Conservation (phyloP, 2,888 invertebrate species). For the Ligdia adustata region DNA sequence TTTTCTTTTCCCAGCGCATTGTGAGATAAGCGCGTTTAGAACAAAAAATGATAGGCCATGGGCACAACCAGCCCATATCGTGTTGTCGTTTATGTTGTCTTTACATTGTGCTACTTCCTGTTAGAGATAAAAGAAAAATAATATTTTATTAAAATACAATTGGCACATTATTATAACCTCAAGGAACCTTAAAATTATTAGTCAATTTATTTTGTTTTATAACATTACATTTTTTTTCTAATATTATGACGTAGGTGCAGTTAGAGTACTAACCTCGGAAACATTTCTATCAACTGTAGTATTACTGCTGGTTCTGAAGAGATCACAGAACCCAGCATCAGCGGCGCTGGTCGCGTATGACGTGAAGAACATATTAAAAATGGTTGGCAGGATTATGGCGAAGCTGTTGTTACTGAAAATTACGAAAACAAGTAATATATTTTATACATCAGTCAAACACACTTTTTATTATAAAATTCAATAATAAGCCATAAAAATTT, state of each 20-base stretch:
- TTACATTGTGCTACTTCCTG: slow-evolving; percentile 51
- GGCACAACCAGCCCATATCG: slow-evolving; percentile 70
- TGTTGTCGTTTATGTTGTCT: slow-evolving; percentile 62
- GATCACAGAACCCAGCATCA: slow-evolving; percentile 62
- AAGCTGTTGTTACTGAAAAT: slow-evolving; percentile 78
- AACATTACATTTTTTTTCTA: too few species aligned
- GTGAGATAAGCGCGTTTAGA: slow-evolving; percentile 67
- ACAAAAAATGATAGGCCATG: slow-evolving; percentile 72
- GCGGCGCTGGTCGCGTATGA: slow-evolving; percentile 58
- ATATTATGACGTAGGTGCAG: too few species aligned
- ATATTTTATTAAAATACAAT: too few species aligned
- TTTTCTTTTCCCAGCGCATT: slow-evolving; percentile 65
- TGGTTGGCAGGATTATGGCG: slow-evolving; percentile 83
- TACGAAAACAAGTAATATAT: too few species aligned
- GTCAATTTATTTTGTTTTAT: too few species aligned
- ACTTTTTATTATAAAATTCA: too few species aligned
- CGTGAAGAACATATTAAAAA: slow-evolving; percentile 80
- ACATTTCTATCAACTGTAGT: slow-evolving; percentile 22
- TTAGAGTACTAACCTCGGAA: slow-evolving; percentile 32
- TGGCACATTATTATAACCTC: too few species aligned
- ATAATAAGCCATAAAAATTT: too few species aligned
- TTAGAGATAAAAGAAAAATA: slow-evolving; percentile 4
- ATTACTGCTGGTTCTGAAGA: slow-evolving; percentile 49
- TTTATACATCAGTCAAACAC: too few species aligned
- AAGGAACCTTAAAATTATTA: too few species aligned